A percentile compares a stretch with the other conserved stretches of the same genome.
Evolutionary conservation across 2,888 invertebrate species (phyloP).

Genomic region (Acanthosepion lycidas): DNA sequence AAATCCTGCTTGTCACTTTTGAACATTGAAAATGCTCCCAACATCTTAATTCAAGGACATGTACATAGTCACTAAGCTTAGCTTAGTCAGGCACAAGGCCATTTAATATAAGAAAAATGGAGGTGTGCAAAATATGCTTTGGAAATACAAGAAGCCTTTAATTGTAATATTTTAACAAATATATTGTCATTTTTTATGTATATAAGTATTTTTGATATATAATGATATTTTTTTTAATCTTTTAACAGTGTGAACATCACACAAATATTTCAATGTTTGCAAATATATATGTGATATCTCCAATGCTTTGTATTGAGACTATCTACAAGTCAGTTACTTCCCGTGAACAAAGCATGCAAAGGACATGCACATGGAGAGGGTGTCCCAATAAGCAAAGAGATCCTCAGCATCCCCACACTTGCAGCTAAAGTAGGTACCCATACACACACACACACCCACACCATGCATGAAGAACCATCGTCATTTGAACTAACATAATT

Average conservation of each 20-base stretch:
- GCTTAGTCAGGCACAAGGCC: background rate
- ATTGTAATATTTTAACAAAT: slow-evolving; percentile 33
- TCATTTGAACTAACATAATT: background rate
- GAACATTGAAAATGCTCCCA: no score
- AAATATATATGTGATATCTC: background rate
- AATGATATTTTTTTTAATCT: background rate
- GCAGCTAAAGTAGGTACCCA: background rate
- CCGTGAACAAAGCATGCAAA: background rate
- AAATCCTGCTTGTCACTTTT: no score
- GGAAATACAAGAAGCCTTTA: slow-evolving; percentile 14
- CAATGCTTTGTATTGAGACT: background rate
- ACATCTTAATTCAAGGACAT: background rate
- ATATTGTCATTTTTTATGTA: background rate
- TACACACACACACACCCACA: background rate
- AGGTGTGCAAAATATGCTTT: slow-evolving; percentile 17
- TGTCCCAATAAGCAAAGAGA: background rate
- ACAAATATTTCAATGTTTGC: background rate
- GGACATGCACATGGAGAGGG: background rate
- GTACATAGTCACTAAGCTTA: background rate
- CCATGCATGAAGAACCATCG: background rate
- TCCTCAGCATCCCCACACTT: background rate
- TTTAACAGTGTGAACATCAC: slow-evolving; percentile 1
- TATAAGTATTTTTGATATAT: background rate
- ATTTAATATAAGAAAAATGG: background rate
- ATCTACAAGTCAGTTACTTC: background rate